Percentiles rank a stretch among this genome's conserved stretches.
These are phyloP conservation scores for Neofelis nebulosa DNA, from an alignment of 2,113 vertebrate genomes.

Conservation along the genomic window DNA sequence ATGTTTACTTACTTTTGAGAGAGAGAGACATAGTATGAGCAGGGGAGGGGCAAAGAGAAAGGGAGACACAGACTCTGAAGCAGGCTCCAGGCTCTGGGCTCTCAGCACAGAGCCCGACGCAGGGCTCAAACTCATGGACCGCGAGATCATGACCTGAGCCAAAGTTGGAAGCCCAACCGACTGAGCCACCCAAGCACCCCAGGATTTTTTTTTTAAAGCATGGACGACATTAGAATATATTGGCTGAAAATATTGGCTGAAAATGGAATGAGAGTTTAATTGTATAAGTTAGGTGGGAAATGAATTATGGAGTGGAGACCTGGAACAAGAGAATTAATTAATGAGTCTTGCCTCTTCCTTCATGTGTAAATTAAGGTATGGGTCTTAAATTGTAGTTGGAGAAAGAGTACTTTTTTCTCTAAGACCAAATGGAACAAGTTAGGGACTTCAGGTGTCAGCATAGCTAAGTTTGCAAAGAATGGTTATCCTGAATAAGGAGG, in stretches of 20 bases:
- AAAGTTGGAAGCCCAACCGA: too few species aligned
- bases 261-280: not conserved
- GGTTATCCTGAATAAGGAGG: not conserved
- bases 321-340: not conserved
- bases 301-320: not conserved
- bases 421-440: not conserved
- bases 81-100: too few species aligned
- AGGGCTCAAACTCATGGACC: too few species aligned
- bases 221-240: not conserved
- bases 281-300: not conserved
- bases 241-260: not conserved
- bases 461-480: not conserved
- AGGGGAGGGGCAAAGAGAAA: too few species aligned
- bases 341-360: not conserved
- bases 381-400: not conserved
- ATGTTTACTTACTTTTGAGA: too few species aligned
- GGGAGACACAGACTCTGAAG: too few species aligned
- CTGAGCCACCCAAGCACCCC: too few species aligned
- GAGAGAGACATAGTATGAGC: too few species aligned
- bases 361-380: not conserved
- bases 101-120: too few species aligned
- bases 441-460: not conserved
- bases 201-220: not conserved
- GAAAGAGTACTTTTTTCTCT: constrained; percentile 8
- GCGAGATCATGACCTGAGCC: too few species aligned